Percentiles rank a stretch among this genome's conserved stretches.
Evolutionary conservation across 2,888 invertebrate genomes (phyloP).

Genomic region (Diaphora mendica): DNA sequence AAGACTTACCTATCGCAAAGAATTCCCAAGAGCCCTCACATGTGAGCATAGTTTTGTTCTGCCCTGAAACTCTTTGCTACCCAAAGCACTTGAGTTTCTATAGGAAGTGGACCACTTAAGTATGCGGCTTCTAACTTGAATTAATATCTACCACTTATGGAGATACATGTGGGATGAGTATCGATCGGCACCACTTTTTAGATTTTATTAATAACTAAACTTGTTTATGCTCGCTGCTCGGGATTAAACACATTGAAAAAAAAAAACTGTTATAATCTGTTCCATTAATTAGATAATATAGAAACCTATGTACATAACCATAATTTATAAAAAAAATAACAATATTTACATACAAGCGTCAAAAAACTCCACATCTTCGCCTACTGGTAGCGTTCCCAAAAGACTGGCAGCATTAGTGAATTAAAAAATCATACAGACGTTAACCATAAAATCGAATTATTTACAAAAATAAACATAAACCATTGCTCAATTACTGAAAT

Average conservation of each 20-base stretch:
- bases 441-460: too few relatives aligned
- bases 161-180: conserved; percentile 43
- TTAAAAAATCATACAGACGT: background rate
- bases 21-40: conserved; percentile 28
- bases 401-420: too few relatives aligned
- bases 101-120: conserved; percentile 50
- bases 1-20: background rate
- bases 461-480: too few relatives aligned
- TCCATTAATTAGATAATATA: too few relatives aligned
- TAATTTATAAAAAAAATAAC: too few relatives aligned
- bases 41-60: conserved; percentile 31
- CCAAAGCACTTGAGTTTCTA: conserved; percentile 42
- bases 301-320: too few relatives aligned
- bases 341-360: too few relatives aligned
- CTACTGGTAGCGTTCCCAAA: too few relatives aligned
- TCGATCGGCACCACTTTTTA: conserved; percentile 24
- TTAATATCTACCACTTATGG: conserved; percentile 45
- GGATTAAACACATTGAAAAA: too few relatives aligned
- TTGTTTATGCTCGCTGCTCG: too few relatives aligned
- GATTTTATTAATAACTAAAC: conserved; percentile 19
- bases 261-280: background rate
- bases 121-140: conserved; percentile 32
- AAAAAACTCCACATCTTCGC: too few relatives aligned
- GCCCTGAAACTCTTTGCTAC: conserved; percentile 27
- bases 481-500: too few relatives aligned